phyloP scores from a whole-genome alignment of 2,797 vertebrate genomes.

The Sebastes trivittatus region DNA sequence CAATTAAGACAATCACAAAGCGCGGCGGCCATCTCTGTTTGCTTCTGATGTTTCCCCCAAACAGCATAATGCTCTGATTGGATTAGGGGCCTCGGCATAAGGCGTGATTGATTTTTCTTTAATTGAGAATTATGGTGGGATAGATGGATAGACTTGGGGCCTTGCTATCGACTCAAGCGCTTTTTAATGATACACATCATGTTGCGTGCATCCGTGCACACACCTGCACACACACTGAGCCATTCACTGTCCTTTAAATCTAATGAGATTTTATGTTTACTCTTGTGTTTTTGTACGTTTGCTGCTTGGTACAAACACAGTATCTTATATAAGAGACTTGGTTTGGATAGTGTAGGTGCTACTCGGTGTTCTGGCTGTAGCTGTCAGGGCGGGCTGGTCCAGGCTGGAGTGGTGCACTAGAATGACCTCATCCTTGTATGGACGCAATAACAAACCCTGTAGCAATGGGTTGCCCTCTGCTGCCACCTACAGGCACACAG shows the following conservation, averaged over 20 bases:
- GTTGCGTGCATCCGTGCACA: background rate
- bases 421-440: conserved; percentile 74
- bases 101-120: conserved; percentile 55
- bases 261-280: conserved; percentile 15
- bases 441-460: conserved; percentile 51
- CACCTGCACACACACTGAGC: background rate
- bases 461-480: conserved; percentile 57
- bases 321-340: conserved; percentile 19
- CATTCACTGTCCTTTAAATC: background rate
- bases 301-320: conserved; percentile 1
- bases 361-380: conserved; percentile 15
- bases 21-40: conserved; percentile 44
- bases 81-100: conserved; percentile 51
- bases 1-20: conserved; percentile 60
- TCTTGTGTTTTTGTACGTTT: conserved; percentile 20
- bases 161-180: background rate
- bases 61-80: conserved; percentile 61
- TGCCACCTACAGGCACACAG: conserved; percentile 68
- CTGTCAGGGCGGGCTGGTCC: conserved; percentile 43
- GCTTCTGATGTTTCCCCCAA: conserved; percentile 52
- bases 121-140: conserved; percentile 44
- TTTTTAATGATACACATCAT: conserved; percentile 17
- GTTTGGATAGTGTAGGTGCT: conserved; percentile 31
- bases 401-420: conserved; percentile 66
- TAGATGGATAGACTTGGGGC: conserved; percentile 1